A percentile compares a stretch with the other conserved stretches of the same genome.
These are phyloP conservation scores for Aphrophora alni DNA, from an alignment of 2,888 invertebrate species.

Conservation along the genomic window DNA sequence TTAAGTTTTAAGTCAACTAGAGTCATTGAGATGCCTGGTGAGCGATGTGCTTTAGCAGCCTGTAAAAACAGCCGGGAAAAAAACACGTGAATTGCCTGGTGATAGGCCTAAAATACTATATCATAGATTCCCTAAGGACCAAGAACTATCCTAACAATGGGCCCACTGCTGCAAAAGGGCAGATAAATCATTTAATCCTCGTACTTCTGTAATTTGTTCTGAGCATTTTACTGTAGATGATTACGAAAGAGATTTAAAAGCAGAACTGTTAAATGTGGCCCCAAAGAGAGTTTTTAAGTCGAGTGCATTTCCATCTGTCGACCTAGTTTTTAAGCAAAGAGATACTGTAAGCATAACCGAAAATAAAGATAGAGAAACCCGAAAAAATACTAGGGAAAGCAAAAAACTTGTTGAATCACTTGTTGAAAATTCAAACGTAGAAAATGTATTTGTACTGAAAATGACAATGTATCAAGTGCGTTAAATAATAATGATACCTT, in stretches of 20 bases:
- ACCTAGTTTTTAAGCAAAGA: background rate
- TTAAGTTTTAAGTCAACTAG: too few relatives aligned
- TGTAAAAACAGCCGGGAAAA: slow-evolving; percentile 14
- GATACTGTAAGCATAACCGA: background rate
- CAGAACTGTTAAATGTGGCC: slow-evolving; percentile 28
- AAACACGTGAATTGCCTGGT: slow-evolving; percentile 2
- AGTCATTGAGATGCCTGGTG: slow-evolving; percentile 13
- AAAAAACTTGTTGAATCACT: background rate
- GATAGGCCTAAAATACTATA: slow-evolving; percentile 12
- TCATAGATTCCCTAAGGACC: slow-evolving; percentile 28
- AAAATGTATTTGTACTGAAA: background rate
- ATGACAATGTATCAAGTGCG: background rate
- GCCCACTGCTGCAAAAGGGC: slow-evolving; percentile 19
- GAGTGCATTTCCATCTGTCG: slow-evolving; percentile 14
- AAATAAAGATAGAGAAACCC: background rate
- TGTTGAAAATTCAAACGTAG: background rate
- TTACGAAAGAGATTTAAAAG: slow-evolving; percentile 27
- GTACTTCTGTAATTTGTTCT: slow-evolving; percentile 13
- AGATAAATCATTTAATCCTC: slow-evolving; percentile 19
- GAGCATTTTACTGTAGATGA: slow-evolving; percentile 19
- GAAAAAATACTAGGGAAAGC: background rate
- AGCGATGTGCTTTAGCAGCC: slow-evolving; percentile 10
- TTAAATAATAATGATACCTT: background rate
- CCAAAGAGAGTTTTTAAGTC: slow-evolving; percentile 20
- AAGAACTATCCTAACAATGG: slow-evolving; percentile 18